Evolutionary conservation across 2,113 vertebrate species (phyloP).

Genomic region (Casuarius casuarius): DNA sequence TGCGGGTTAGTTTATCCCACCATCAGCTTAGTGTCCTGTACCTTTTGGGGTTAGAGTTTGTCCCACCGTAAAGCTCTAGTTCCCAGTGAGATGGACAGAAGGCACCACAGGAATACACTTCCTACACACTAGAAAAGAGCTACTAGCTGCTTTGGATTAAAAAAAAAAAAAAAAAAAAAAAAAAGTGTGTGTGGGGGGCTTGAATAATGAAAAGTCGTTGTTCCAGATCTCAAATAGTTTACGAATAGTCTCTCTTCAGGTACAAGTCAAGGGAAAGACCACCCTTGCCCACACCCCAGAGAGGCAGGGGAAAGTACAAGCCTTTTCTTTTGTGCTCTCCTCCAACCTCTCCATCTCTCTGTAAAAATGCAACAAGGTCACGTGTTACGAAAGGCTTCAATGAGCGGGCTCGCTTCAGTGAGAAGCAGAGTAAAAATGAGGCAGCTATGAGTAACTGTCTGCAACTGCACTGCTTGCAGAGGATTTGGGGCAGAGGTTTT

Average conservation of each 20-base stretch:
- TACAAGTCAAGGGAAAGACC: neutral
- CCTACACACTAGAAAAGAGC: neutral
- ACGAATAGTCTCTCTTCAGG: neutral
- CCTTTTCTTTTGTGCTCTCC: neutral
- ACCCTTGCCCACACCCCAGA: neutral
- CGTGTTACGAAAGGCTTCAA: neutral
- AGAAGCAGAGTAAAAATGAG: neutral
- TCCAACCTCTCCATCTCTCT: neutral
- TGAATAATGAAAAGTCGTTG: neutral
- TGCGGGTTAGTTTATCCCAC: neutral
- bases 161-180: neutral
- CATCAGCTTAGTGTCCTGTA: neutral
- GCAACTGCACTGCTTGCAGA: neutral
- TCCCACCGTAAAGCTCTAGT: neutral
- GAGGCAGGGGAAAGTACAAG: neutral
- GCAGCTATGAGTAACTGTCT: neutral
- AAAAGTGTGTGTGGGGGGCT: too few species aligned
- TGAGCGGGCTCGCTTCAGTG: neutral
- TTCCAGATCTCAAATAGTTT: neutral
- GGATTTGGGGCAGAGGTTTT: neutral
- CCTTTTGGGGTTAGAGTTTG: neutral
- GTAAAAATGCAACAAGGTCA: neutral
- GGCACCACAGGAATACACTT: neutral
- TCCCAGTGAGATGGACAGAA: neutral
- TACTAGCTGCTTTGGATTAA: neutral